Evolutionary conservation across 2,113 vertebrate species (phyloP), one percentile per base, ranked within the genome.

Genomic region (Zosterops borbonicus): DNA sequence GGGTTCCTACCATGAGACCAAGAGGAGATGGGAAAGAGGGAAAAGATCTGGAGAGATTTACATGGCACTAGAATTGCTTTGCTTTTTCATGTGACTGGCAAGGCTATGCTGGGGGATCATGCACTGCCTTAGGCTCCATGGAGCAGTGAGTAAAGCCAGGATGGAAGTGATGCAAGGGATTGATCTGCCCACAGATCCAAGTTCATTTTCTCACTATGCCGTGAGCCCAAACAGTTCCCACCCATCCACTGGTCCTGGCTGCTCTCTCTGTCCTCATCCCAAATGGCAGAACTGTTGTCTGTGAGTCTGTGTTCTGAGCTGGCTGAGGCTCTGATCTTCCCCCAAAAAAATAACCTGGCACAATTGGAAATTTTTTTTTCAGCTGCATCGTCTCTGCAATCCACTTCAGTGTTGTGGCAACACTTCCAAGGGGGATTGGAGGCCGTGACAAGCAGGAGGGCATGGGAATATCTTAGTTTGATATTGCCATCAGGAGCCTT

Each of bases 331-430:
- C 80, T 42, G 14, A 46, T 53, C 76, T 70, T 77, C 73, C 80
- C 0, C 39, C 39, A 39, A 0, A 68, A 91, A 84, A 81, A 84
- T 24, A 84, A 59, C n/a, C 56, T 87, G 90, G 75, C 86, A 83
- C 13, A 21, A 80, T 70, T 2, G 23, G 55, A 35, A 3, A 24
- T 1, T 15, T 5, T 6, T 59, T 42, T 68, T 53, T 41, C 25
- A 3, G 29, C 82, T 74, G 25, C 75, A 39, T 42, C 11, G 5
- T 52, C 76, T 83, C 80, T 53, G 46, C 0, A 0, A 90, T 79
- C 83, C 5, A 1, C 82, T 83, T 83, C 82, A 53, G n/a, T 91
- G 87, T 85, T 96, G 90, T 94, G 90, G 78, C 90, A 94, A 88
- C 85, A 65, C 50, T 73, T 71, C 31, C 18, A 33, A 49, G 49